Conservation (phyloP, 2,797 vertebrate species). For the Prionace glauca region DNA sequence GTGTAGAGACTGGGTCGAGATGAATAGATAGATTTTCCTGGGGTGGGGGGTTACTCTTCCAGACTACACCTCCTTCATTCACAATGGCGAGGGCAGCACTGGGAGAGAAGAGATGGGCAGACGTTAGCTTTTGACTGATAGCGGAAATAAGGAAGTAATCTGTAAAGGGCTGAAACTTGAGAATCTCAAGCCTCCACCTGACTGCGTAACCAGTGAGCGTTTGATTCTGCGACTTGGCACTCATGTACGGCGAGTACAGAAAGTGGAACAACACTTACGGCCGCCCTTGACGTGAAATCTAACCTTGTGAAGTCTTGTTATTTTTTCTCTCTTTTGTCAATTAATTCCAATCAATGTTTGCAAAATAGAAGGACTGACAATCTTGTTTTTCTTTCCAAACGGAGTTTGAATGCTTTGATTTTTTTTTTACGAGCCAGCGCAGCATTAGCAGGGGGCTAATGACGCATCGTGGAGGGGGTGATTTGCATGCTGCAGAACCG, state of each 20-base stretch:
- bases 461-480: not conserved
- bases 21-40: not conserved
- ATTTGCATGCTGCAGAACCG: slow-evolving; percentile 10
- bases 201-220: not conserved
- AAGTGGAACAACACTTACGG: not conserved
- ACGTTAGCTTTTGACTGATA: not conserved
- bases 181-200: not conserved
- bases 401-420: not conserved
- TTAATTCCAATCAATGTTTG: slow-evolving; percentile 3
- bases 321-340: not conserved
- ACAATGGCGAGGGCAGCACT: not conserved
- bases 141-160: not conserved
- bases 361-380: slow-evolving; percentile 11
- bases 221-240: not conserved
- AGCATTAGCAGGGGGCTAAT: not conserved
- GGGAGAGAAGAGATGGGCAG: not conserved
- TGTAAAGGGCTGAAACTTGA: not conserved
- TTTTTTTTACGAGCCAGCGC: not conserved
- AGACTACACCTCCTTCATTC: not conserved
- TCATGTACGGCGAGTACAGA: not conserved
- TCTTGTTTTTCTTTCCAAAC: not conserved
- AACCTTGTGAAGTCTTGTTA: not conserved
- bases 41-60: not conserved
- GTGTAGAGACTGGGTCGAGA: not conserved
- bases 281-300: not conserved